phyloP scores from a whole-genome alignment of 2,888 invertebrate species.

The Gonocerus acuteangulatus region DNA sequence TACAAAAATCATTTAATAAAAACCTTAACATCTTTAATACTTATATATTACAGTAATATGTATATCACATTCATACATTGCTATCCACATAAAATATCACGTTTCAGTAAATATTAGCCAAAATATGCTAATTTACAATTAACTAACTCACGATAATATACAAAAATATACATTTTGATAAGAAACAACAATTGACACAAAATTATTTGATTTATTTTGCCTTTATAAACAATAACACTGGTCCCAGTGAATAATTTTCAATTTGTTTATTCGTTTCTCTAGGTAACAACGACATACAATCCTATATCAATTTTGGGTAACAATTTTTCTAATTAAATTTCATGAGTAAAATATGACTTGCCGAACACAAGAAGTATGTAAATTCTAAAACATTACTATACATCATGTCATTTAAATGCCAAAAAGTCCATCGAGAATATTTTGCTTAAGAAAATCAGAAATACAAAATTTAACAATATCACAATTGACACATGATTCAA shows the following conservation, averaged over 20 bases:
- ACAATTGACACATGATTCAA: no score
- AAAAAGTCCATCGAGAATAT: no score
- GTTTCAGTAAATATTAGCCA: constrained; percentile 1
- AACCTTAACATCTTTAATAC: no score
- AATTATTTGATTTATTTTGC: constrained; percentile 20
- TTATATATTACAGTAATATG: no score
- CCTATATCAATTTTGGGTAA: background rate
- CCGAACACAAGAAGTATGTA: background rate
- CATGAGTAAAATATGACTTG: background rate
- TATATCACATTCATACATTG: constrained; percentile 21
- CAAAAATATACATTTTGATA: constrained; percentile 24
- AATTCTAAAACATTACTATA: no score
- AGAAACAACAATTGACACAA: constrained; percentile 23
- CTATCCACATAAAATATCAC: constrained; percentile 14
- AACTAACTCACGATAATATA: constrained; percentile 5
- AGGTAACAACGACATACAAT: constrained; percentile 12
- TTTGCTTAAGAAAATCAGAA: no score
- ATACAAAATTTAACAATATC: no score
- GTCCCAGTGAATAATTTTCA: constrained; percentile 10
- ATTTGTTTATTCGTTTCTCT: background rate
- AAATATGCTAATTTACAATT: background rate
- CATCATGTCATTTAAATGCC: no score
- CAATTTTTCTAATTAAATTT: constrained; percentile 3
- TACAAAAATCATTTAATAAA: no score
- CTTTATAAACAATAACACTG: constrained; percentile 6